phyloP scores from a whole-genome alignment of 2,113 vertebrate species.

The Anolis sagrei region DNA sequence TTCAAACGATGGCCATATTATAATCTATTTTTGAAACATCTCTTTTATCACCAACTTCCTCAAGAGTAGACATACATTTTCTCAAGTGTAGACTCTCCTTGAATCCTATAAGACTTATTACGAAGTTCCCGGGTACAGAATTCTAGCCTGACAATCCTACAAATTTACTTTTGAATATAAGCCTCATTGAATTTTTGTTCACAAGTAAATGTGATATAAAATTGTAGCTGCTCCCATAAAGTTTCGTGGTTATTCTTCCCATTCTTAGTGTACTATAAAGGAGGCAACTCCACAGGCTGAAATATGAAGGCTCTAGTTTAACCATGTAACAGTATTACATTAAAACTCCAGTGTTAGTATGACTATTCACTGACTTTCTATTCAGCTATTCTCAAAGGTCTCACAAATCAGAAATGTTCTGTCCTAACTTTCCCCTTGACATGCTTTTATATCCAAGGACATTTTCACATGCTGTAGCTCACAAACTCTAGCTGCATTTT shows the following conservation, averaged over 20 bases:
- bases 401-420: background rate
- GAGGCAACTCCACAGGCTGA: background rate
- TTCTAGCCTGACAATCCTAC: too few relatives aligned
- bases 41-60: too few relatives aligned
- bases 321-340: background rate
- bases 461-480: background rate
- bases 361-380: background rate
- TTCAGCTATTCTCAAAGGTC: background rate
- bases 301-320: background rate
- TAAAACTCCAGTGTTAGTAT: background rate
- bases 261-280: too few relatives aligned
- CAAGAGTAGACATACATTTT: too few relatives aligned
- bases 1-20: background rate
- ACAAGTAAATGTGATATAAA: too few relatives aligned
- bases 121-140: too few relatives aligned
- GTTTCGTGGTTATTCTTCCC: background rate
- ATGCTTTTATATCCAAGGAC: background rate
- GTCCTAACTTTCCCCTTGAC: background rate
- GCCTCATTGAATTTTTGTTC: too few relatives aligned
- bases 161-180: too few relatives aligned
- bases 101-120: too few relatives aligned
- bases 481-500: background rate
- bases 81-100: too few relatives aligned
- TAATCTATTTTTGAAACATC: too few relatives aligned
- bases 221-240: too few relatives aligned